Evolutionary conservation across 1,140 invertebrate species (phyloP).

Genomic region (Drosophila arizonae): DNA sequence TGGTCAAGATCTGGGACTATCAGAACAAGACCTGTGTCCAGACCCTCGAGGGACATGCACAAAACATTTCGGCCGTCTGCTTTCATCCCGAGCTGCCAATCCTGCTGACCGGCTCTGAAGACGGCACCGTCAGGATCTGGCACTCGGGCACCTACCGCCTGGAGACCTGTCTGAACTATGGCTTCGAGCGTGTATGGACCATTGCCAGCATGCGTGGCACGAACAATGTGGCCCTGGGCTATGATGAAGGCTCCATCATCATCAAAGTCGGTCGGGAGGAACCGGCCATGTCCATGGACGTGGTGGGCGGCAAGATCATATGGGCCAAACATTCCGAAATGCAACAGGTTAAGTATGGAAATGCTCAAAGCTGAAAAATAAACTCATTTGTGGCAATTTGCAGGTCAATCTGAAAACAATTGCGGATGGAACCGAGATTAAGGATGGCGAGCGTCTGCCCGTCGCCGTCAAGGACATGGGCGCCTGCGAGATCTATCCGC

Average conservation of each 20-base stretch:
- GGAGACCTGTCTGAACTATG: slow-evolving; percentile 98
- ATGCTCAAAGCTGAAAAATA: background rate
- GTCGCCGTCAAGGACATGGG: slow-evolving; percentile 99
- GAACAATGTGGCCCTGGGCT: slow-evolving; percentile 98
- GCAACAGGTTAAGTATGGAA: slow-evolving; percentile 89
- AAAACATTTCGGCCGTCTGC: slow-evolving; percentile 96
- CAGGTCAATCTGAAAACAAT: slow-evolving; percentile 85
- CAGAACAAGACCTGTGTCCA: slow-evolving; percentile 99
- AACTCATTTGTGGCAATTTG: slow-evolving; percentile 46
- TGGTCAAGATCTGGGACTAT: slow-evolving; percentile 99
- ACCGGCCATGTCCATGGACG: slow-evolving; percentile 99
- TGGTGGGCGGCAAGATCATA: slow-evolving; percentile 98
- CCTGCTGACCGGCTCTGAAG: slow-evolving; percentile 98
- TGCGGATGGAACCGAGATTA: slow-evolving; percentile 86
- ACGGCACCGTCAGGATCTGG: slow-evolving; percentile 98
- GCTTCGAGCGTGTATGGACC: slow-evolving; percentile 98
- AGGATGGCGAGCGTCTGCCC: slow-evolving; percentile 96
- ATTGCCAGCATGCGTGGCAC: slow-evolving; percentile 97
- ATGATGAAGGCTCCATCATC: slow-evolving; percentile 99
- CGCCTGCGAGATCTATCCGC: slow-evolving; percentile 99
- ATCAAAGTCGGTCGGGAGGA: slow-evolving; percentile 99
- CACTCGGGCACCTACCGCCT: slow-evolving; percentile 98
- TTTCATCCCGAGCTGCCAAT: slow-evolving; percentile 99
- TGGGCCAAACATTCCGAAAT: slow-evolving; percentile 99
- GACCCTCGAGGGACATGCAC: slow-evolving; percentile 97